phyloP scores from a whole-genome alignment of 23 tunicate genomes.

The Ascidia mentula region DNA sequence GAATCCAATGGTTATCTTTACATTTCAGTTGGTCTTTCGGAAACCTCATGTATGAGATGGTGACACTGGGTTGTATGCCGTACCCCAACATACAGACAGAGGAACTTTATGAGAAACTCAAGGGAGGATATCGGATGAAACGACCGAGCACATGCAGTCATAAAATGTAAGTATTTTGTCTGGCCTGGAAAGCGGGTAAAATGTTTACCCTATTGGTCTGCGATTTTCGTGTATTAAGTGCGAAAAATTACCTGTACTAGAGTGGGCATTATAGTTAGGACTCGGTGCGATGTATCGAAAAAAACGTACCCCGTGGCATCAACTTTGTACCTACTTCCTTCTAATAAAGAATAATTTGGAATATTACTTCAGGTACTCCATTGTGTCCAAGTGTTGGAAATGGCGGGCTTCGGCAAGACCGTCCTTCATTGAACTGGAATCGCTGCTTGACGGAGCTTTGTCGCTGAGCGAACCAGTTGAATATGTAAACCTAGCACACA shows the following conservation, averaged over 20 bases:
- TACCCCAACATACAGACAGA: constrained; percentile 43
- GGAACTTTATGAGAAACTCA: constrained; percentile 50
- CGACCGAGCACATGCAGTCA: constrained; percentile 67
- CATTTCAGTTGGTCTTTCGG: constrained; percentile 80
- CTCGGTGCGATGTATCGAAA: too few species aligned
- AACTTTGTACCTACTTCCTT: too few species aligned
- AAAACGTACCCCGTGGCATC: too few species aligned
- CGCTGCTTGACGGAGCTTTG: constrained; percentile 11
- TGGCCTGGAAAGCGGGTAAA: too few species aligned
- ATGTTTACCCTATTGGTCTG: too few species aligned
- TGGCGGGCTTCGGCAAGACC: constrained; percentile 85
- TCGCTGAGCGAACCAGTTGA: not conserved
- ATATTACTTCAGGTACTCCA: constrained; percentile 65
- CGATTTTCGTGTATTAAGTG: too few species aligned
- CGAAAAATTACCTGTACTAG: too few species aligned
- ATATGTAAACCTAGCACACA: constrained; percentile 37
- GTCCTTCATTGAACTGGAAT: constrained; percentile 21
- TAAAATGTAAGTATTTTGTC: constrained; percentile 48
- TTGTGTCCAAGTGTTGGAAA: constrained; percentile 80
- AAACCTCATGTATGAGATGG: constrained; percentile 79
- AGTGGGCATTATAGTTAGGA: too few species aligned
- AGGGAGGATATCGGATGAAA: constrained; percentile 75
- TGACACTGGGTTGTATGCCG: constrained; percentile 86
- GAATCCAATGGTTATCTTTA: not conserved
- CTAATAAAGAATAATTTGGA: too few species aligned